Percentiles rank a stretch among this genome's conserved stretches.
These are phyloP conservation scores for Lithobates sylvaticus DNA, from an alignment of 2,797 vertebrate species.

Conservation along the genomic window DNA sequence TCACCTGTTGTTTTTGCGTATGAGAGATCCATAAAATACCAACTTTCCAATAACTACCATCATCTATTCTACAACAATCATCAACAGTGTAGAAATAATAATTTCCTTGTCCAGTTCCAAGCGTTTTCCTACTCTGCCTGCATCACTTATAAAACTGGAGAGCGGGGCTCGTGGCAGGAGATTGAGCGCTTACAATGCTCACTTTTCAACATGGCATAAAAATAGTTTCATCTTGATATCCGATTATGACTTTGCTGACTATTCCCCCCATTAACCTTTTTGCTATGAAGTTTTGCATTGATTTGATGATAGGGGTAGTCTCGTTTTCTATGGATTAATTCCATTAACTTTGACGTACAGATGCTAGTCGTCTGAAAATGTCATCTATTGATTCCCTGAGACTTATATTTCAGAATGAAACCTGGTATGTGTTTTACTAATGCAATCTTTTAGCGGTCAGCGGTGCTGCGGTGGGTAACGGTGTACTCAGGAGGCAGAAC, in stretches of 20 bases:
- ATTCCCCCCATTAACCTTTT: constrained; percentile 60
- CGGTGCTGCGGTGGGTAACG: neutral
- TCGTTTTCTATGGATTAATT: constrained; percentile 13
- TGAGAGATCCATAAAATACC: too few relatives aligned
- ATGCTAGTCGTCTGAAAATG: neutral
- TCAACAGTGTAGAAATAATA: too few relatives aligned
- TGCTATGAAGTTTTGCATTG: constrained; percentile 52
- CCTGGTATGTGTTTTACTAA: constrained; percentile 56
- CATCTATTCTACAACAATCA: too few relatives aligned
- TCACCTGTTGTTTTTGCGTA: too few relatives aligned
- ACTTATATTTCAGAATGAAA: constrained; percentile 52
- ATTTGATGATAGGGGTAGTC: neutral
- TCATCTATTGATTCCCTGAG: constrained; percentile 49
- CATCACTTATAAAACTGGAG: neutral
- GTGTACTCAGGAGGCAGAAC: too few relatives aligned
- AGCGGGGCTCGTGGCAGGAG: neutral
- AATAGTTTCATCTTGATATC: constrained; percentile 48
- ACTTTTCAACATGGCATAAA: constrained; percentile 33
- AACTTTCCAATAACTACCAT: too few relatives aligned
- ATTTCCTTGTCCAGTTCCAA: too few relatives aligned
- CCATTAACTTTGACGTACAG: neutral
- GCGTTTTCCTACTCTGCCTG: too few relatives aligned
- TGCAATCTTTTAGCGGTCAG: constrained; percentile 46
- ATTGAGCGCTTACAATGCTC: constrained; percentile 11
- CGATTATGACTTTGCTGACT: constrained; percentile 47